Conservation (phyloP, 1,140 invertebrate species). For the Neodiprion virginianus region DNA sequence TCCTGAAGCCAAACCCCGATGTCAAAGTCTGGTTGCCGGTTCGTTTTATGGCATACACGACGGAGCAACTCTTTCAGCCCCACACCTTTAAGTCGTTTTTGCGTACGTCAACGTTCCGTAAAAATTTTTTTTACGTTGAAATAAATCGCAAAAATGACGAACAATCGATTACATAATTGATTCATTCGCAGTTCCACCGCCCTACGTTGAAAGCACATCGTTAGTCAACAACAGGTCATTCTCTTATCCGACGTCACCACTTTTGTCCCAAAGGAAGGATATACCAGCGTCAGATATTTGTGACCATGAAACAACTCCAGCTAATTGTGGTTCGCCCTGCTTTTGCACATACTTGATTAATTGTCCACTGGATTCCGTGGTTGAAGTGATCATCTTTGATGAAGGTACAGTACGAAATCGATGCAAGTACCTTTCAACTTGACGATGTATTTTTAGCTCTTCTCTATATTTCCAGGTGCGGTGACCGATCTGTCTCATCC, state of each 20-base stretch:
- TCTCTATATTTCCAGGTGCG: constrained; percentile 50
- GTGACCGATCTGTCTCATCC: constrained; percentile 80
- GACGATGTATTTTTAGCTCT: constrained; percentile 38
- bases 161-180: neutral
- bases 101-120: constrained; percentile 59
- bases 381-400: constrained; percentile 82
- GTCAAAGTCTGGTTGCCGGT: constrained; percentile 80
- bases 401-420: constrained; percentile 67
- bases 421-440: neutral
- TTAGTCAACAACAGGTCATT: constrained; percentile 77
- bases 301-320: constrained; percentile 78
- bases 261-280: constrained; percentile 79
- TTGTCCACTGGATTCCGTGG: constrained; percentile 79
- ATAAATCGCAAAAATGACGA: neutral
- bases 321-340: constrained; percentile 76
- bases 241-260: constrained; percentile 74
- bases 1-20: constrained; percentile 74
- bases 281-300: constrained; percentile 79
- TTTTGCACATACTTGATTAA: constrained; percentile 84
- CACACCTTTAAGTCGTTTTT: constrained; percentile 79
- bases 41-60: constrained; percentile 76
- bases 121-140: neutral
- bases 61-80: constrained; percentile 76
- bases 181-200: constrained; percentile 6
- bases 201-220: neutral